Evolutionary conservation across 2,888 invertebrate species (phyloP), one percentile per base, ranked within the genome.

Genomic region (Callyntrura guangdongensis): DNA sequence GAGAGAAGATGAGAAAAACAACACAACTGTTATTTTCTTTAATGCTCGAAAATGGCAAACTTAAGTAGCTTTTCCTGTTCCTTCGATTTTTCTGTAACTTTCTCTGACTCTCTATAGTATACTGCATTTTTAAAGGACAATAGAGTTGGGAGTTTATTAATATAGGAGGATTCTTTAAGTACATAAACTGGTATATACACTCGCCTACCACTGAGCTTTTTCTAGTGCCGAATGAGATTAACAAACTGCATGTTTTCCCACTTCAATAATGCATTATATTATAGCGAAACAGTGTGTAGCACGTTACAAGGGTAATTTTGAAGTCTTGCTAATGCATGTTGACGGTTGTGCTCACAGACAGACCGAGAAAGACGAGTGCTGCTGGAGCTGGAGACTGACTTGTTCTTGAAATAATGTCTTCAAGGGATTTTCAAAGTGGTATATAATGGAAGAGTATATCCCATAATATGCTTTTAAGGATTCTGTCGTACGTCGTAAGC

Each of bases 1-100:
- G 47, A 47, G 1, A n/a, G 27, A 25, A 36, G 36, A 36, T 36
- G 36, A 36, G 25, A 59, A 59, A 12, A 61, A 61, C 45, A 81
- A 61, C 27, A 61, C 45, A n/a, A 59, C 56, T 83, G 49, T 89
- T 82, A 61, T 61, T 49, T 74, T 64, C 89, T 74, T 88, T 83
- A 83, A 83, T 83, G 72, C 74, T 74, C 49, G n/a, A 47, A 89
- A 89, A 89, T 83, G 72, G 47, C 88, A 88, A 88, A 82, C 59
- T 61, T 82, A 88, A 88, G 88, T 88, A 88, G 88, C 82, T 88
- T 88, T 82, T 82, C 88, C 82, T 88, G 88, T 87, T 81, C 81
- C 53, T 64, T 49, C 67, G 25, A 86, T 88, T 88, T 79, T 49
- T 72, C 67, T 61, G 17, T 67, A 53, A 36, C 64, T 67, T 79